phyloP scores from a whole-genome alignment of 2,888 invertebrate species.

The Spodoptera exigua region DNA sequence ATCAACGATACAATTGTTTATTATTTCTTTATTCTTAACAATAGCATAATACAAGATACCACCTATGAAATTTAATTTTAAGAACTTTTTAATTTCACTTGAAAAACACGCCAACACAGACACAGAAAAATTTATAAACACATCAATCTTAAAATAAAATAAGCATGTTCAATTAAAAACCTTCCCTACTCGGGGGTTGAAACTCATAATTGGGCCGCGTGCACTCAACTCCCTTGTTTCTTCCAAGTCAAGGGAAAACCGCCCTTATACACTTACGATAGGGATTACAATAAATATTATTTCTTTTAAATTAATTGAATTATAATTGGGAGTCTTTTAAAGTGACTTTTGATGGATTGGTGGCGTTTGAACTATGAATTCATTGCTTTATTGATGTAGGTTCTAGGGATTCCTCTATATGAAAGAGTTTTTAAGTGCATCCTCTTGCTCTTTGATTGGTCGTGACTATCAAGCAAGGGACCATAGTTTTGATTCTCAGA shows the following conservation, averaged over 20 bases:
- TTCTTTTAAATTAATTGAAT: slow-evolving; percentile 76
- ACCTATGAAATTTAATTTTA: too few species aligned
- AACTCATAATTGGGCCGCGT: slow-evolving; percentile 81
- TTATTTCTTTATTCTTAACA: too few species aligned
- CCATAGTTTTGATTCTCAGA: too few species aligned
- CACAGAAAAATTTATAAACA: slow-evolving; percentile 56
- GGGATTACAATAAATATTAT: slow-evolving; percentile 32
- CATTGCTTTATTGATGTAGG: slow-evolving; percentile 30
- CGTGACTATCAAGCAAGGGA: too few species aligned
- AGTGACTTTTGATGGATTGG: slow-evolving; percentile 66
- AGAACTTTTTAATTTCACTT: neutral
- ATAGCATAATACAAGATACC: too few species aligned
- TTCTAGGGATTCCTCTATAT: neutral
- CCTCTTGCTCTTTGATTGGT: too few species aligned
- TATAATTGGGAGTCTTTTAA: slow-evolving; percentile 74
- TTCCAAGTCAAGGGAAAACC: slow-evolving; percentile 37
- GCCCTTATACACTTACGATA: slow-evolving; percentile 53
- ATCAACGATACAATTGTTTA: too few species aligned
- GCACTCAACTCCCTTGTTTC: slow-evolving; percentile 66
- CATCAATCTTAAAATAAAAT: slow-evolving; percentile 85
- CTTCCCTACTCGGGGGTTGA: slow-evolving; percentile 71
- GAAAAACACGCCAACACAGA: slow-evolving; percentile 21
- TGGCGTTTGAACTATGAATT: slow-evolving; percentile 40
- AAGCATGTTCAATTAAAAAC: slow-evolving; percentile 85
- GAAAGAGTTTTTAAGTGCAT: too few species aligned